A percentile compares a stretch with the other conserved stretches of the same genome.
Conservation (phyloP, 2,797 vertebrate genomes). For the Crocodylus rhombifer region DNA sequence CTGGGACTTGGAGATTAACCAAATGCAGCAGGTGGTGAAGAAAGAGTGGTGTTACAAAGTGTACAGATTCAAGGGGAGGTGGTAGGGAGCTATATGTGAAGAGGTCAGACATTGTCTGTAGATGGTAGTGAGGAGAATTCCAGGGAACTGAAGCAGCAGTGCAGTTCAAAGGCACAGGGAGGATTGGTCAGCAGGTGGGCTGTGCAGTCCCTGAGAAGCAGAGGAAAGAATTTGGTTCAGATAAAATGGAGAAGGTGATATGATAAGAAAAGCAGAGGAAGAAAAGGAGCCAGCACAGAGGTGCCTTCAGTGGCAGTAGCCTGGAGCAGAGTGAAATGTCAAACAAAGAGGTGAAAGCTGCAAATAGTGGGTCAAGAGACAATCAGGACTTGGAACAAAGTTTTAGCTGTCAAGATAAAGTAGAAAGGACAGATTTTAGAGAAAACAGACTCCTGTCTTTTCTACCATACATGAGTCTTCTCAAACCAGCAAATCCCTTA, state of each 20-base stretch:
- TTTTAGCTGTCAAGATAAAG: not conserved
- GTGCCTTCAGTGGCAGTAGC: not conserved
- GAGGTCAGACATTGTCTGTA: not conserved
- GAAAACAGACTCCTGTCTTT: not conserved
- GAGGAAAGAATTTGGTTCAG: not conserved
- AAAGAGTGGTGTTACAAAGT: not conserved
- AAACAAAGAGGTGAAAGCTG: not conserved
- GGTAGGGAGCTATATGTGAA: not conserved
- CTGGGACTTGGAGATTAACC: not conserved
- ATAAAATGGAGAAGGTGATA: not conserved
- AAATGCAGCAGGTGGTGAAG: not conserved
- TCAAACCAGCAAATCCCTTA: not conserved
- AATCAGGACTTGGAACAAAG: not conserved
- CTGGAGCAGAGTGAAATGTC: not conserved
- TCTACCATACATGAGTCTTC: not conserved
- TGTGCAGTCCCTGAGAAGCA: not conserved
- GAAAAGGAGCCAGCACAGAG: not conserved
- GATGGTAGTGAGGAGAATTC: fast-evolving
- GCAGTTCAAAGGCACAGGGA: conserved; percentile 7
- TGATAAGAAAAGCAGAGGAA: not conserved
- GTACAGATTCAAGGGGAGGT: fast-evolving
- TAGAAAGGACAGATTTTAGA: not conserved
- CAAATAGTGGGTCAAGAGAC: not conserved
- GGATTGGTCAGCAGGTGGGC: not conserved
- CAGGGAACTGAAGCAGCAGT: not conserved